Base-by-base conservation (phyloP, 2,888 invertebrate genomes). In the Blera fallax region DNA sequence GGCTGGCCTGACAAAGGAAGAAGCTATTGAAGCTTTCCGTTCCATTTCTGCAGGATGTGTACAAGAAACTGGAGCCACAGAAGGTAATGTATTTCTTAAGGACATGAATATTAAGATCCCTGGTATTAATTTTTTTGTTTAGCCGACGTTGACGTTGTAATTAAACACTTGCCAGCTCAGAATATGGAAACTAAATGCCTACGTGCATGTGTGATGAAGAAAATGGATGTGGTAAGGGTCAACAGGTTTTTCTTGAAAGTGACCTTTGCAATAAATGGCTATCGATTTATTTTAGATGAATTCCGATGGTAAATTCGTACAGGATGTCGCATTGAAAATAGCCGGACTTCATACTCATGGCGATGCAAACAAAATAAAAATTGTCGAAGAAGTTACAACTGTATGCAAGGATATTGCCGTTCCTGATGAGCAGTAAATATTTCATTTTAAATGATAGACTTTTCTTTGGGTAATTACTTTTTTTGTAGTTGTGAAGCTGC, bases 151-250 rank as follows among this genome's bases (percentile, higher is more conserved):
- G 89, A 89, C 37, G 88, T 88, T 4, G 79, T 92, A 87, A 65
- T 90, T 14, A 88, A 89, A 21, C 88, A 90, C 58, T 87, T 89
- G 52, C 76, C 88, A 0, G 88, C 90, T 14, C 81, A 73, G 3
- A 88, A 88, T 5, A 87, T 74, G 4, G 90, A 90, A 56, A 90
- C 88, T 11, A 92, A 91, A 83, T 92, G 92, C 64, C 83, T 92
- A 69, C 89, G 89, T 2, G 89, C 91, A 48, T 92, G 92, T 77
- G 69, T 91, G 18, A 88, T 91, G 88, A 90, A 91, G 81, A 90
- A 91, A 87, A 88, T 90, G 7, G 88, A 89, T 7, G 88, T 91
- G 56, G 92, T 92, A 88, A 87, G 89, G 88, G 18, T 27, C 14
- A 43, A 8, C 50, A 21, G 0, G 6, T 64, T 6, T 10, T 14